phyloP scores from a whole-genome alignment of 1,140 invertebrate genomes.

The Drosophila albomicans region DNA sequence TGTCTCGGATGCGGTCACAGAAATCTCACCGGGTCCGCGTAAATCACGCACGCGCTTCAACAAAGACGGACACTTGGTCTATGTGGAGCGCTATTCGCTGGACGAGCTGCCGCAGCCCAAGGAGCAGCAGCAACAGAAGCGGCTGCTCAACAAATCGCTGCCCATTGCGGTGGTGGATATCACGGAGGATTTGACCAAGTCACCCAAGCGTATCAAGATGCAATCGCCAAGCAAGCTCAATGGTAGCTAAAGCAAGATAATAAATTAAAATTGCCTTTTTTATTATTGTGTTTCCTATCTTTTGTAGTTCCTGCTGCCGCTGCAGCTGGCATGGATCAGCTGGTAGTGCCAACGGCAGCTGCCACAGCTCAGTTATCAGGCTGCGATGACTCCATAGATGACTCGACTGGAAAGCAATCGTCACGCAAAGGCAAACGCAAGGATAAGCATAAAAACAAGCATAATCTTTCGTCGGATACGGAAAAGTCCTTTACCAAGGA shows the following conservation, averaged over 20 bases:
- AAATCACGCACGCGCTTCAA: conserved; percentile 91
- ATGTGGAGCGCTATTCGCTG: conserved; percentile 67
- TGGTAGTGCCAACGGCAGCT: conserved; percentile 33
- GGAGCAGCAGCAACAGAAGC: conserved; percentile 46
- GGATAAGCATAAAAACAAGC: conserved; percentile 89
- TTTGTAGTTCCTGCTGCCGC: conserved; percentile 31
- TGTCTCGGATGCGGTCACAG: conserved; percentile 90
- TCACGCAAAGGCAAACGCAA: conserved; percentile 88
- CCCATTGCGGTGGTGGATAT: conserved; percentile 46
- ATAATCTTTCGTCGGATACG: conserved; percentile 87
- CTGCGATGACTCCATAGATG: conserved; percentile 74
- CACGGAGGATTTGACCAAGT: conserved; percentile 57
- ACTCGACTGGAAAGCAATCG: conserved; percentile 63
- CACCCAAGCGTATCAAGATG: conserved; percentile 59
- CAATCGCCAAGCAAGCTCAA: conserved; percentile 65
- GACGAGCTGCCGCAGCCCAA: conserved; percentile 61
- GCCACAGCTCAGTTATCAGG: conserved; percentile 43
- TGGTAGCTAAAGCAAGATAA: conserved; percentile 33
- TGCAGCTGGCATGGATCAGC: neutral
- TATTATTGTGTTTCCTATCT: neutral
- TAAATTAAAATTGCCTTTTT: neutral
- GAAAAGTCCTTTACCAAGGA: conserved; percentile 87
- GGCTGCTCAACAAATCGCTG: conserved; percentile 61
- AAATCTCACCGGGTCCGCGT: conserved; percentile 91
- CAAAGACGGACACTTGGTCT: conserved; percentile 86